A percentile compares a stretch with the other conserved stretches of the same genome.
These are phyloP conservation scores for Microcebus ravelobensis DNA, from an alignment of 2,113 vertebrate genomes.

Conservation along the genomic window DNA sequence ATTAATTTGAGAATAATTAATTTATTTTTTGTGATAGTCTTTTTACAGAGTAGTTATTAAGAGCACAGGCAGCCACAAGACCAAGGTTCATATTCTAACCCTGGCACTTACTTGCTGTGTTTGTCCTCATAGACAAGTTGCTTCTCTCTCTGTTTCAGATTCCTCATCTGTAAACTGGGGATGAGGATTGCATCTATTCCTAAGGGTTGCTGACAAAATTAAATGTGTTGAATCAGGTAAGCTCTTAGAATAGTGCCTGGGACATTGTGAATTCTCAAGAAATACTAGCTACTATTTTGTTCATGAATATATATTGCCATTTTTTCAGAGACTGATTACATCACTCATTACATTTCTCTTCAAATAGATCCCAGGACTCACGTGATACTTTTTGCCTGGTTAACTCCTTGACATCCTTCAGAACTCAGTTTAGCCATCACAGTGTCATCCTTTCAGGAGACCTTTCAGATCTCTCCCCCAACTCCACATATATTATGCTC, in stretches of 20 bases:
- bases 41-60: too few species aligned
- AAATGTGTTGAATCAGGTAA: background rate
- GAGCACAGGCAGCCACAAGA: background rate
- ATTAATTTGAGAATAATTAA: background rate
- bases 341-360: background rate
- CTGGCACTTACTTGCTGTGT: background rate
- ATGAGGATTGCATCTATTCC: background rate
- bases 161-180: background rate
- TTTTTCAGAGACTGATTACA: background rate
- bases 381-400: background rate
- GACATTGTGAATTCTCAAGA: background rate
- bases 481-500: background rate
- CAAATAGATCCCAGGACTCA: too few species aligned
- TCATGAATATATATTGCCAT: background rate
- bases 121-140: background rate
- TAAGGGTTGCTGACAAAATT: background rate
- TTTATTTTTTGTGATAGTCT: background rate
- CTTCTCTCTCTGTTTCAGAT: background rate
- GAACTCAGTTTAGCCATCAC: background rate
- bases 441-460: background rate
- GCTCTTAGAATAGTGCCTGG: background rate
- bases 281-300: background rate
- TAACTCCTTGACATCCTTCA: background rate
- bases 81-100: background rate
- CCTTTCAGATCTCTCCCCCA: background rate